Base-by-base conservation (phyloP, 2,888 invertebrate species). In the Cephonodes hylas region DNA sequence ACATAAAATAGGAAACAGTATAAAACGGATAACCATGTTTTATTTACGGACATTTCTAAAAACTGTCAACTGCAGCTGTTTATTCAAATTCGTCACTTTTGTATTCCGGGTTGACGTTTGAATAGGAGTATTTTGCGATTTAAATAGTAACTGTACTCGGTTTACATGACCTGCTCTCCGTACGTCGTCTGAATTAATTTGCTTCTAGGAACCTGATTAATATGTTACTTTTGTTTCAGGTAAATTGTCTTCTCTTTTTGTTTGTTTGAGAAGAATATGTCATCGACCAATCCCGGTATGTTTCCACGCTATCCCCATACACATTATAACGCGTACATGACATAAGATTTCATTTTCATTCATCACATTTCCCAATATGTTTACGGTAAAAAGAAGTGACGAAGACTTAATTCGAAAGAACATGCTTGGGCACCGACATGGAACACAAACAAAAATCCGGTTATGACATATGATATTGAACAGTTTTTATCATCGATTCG, bases 91-190 rank as follows among this genome's bases (percentile, higher is more conserved):
- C 63, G 66, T 67, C 64, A 71, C 66, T 78, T 84, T 79, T 74
- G 80, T 81, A 85, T 84, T 83, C 82, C 64, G 64, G 62, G 61
- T 65, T 66, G 70, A 68, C 64, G 66, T 67, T 71, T 67, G 68
- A 66, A 72, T 31, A 31, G 71, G 75, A 80, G 75, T 73, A 79
- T 78, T 69, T 71, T 68, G 66, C 75, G 68, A 83, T 86, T 87
- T 83, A 80, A 84, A 84, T 85, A 75, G 84, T 84, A 86, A 84
- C 83, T 81, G 83, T 84, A 77, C 70, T 63, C 66, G 31, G 27
- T 53, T 68, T 66, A 65, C 72, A 70, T 68, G 73, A 74, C 78
- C 78, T 73, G 76, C 71, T 76, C 71, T 73, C 66, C 60, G 79
- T 76, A 84, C 86, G 80, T 75, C 75, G 71, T 70, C 72, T 73